These are phyloP conservation scores for Blastobasis adustella DNA, from an alignment of 2,888 invertebrate species.

Conservation along the genomic window DNA sequence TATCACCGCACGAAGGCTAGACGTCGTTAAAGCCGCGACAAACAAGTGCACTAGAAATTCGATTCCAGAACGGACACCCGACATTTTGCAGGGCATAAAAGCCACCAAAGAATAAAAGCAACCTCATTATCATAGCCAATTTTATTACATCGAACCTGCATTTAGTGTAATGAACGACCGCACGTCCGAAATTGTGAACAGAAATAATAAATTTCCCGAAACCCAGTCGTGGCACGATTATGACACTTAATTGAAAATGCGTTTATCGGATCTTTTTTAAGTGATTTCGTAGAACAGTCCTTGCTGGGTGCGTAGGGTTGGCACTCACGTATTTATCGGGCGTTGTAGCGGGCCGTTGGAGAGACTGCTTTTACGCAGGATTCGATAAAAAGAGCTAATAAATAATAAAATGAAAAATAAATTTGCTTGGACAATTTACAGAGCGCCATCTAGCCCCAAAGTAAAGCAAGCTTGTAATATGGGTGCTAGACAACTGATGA, in stretches of 20 bases:
- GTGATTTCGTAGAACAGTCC: conserved; percentile 60
- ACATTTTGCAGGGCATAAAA: too few relatives aligned
- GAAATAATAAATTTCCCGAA: conserved; percentile 61
- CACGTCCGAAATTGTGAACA: conserved; percentile 52
- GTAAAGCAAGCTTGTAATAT: too few relatives aligned
- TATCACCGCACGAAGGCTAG: too few relatives aligned
- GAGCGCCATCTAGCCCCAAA: too few relatives aligned
- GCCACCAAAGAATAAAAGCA: neutral
- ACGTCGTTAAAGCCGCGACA: too few relatives aligned
- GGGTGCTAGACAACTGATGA: too few relatives aligned
- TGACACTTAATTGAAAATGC: conserved; percentile 71
- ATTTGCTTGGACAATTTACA: too few relatives aligned
- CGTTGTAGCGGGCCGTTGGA: neutral
- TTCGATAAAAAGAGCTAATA: neutral
- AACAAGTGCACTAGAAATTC: too few relatives aligned
- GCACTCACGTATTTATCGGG: neutral
- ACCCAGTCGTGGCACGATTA: conserved; percentile 49
- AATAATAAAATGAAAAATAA: neutral
- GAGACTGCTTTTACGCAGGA: neutral
- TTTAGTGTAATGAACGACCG: conserved; percentile 44
- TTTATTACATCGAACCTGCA: conserved; percentile 18
- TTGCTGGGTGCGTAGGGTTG: conserved; percentile 1
- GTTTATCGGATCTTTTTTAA: conserved; percentile 59
- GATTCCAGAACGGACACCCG: too few relatives aligned
- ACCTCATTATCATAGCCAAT: conserved; percentile 18